These are phyloP conservation scores for Choristoneura fumiferana DNA, from an alignment of 1,140 invertebrate species.

Conservation along the genomic window DNA sequence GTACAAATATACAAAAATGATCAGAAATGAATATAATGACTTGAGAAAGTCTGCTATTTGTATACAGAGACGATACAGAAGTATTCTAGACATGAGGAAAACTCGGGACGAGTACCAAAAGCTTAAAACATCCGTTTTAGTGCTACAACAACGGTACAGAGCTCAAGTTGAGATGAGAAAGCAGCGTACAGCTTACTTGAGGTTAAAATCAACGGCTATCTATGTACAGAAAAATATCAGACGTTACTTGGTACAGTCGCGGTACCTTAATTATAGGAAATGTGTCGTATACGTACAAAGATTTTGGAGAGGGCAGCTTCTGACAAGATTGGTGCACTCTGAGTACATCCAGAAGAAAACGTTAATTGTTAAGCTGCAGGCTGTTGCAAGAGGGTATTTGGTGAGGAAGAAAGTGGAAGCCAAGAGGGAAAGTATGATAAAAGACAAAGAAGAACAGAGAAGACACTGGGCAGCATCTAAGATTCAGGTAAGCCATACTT, in stretches of 20 bases:
- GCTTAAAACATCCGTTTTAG: conserved; percentile 40
- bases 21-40: too few species aligned
- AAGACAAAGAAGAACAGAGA: conserved; percentile 66
- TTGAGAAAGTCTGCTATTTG: conserved; percentile 24
- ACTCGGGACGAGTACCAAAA: conserved; percentile 48
- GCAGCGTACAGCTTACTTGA: too few species aligned
- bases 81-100: conserved; percentile 39
- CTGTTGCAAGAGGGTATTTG: conserved; percentile 72
- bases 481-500: conserved; percentile 80
- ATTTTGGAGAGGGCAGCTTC: conserved; percentile 62
- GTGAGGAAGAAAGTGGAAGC: conserved; percentile 58
- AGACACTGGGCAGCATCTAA: conserved; percentile 78
- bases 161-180: too few species aligned
- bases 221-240: conserved; percentile 82
- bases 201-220: conserved; percentile 64
- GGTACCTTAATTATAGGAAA: conserved; percentile 50
- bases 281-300: conserved; percentile 68
- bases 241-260: conserved; percentile 68
- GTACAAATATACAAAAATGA: too few species aligned
- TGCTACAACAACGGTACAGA: conserved; percentile 39
- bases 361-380: conserved; percentile 65
- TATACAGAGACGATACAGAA: conserved; percentile 57
- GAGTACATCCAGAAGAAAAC: conserved; percentile 55
- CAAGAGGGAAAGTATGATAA: conserved; percentile 65
- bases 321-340: conserved; percentile 50